Base-by-base conservation (phyloP, 2,888 invertebrate genomes). In the Spodoptera picta region DNA sequence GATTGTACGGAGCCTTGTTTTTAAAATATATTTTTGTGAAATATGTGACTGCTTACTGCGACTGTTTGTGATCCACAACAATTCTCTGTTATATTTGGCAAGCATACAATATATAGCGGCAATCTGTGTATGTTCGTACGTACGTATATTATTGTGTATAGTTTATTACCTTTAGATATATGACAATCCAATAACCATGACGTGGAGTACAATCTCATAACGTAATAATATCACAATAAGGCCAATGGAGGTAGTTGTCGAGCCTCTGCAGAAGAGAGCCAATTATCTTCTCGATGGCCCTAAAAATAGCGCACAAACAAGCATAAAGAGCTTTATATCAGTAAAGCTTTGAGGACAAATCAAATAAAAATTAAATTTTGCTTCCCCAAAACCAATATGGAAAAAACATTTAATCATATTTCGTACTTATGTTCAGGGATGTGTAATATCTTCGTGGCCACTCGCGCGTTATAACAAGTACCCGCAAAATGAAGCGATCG, bases 351-450 rank as follows among this genome's bases (percentile, higher is more conserved):
- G 36, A 51, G 36, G 31, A 46, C 31, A 55, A 59, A 53, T 56
- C 42, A 50, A 72, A 59, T 51, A 50, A 48, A 64, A 65, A 54
- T 60, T 50, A 54, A 48, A 31, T 50, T 36, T 50, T 56, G 55
- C 52, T 53, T 24, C 9, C 44, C 31, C 27, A 48, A 46, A 57
- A 60, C 46, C 66, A 57, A 65, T 71, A 65, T 51, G 56, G 50
- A 49, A 51, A 50, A 64, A 71, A 59, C 55, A 71, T 71, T 63
- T 64, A 75, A 75, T 72, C 72, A 60, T 71, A 60, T 72, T 71
- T 60, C 14, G 50, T 65, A 54, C 65, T 71, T 65, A 59, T 59
- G 66, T 50, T 75, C 72, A 59, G 19, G 56, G 59, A 72, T 50
- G 76, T 75, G 66, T 71, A 60, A 75, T 53, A 75, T 75, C 72